These are phyloP conservation scores for Agonopterix heracliana DNA, from an alignment of 2,888 invertebrate species.

Conservation along the genomic window DNA sequence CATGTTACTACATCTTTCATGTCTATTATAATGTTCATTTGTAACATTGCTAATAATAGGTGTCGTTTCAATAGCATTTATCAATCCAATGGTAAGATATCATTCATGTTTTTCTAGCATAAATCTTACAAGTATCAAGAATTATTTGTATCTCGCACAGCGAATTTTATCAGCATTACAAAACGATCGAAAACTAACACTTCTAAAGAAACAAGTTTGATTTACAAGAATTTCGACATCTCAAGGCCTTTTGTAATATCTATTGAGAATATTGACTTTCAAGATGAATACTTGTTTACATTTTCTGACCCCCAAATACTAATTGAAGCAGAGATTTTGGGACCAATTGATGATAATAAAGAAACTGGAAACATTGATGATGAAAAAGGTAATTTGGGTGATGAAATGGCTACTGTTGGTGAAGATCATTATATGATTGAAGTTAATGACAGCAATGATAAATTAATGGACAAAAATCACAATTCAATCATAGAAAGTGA, in stretches of 20 bases:
- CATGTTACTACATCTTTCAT: too few species aligned
- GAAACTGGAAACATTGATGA: too few species aligned
- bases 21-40: too few species aligned
- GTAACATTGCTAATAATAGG: too few species aligned
- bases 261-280: slow-evolving; percentile 14
- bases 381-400: too few species aligned
- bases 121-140: slow-evolving; percentile 50
- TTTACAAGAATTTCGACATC: slow-evolving; percentile 10
- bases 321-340: background rate
- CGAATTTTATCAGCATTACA: slow-evolving; percentile 27
- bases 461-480: too few species aligned
- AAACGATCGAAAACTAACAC: background rate
- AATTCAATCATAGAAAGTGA: background rate
- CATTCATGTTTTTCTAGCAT: slow-evolving; percentile 40
- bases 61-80: too few species aligned
- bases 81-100: too few species aligned
- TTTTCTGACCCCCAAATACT: slow-evolving; percentile 23
- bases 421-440: too few species aligned
- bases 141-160: slow-evolving; percentile 31
- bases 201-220: background rate
- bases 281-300: slow-evolving; percentile 19
- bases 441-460: too few species aligned
- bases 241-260: slow-evolving; percentile 26
- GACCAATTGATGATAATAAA: too few species aligned
- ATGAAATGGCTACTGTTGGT: too few species aligned